These are phyloP conservation scores for Rhyacophila evoluta DNA, from an alignment of 2,888 invertebrate species.

Conservation along the genomic window DNA sequence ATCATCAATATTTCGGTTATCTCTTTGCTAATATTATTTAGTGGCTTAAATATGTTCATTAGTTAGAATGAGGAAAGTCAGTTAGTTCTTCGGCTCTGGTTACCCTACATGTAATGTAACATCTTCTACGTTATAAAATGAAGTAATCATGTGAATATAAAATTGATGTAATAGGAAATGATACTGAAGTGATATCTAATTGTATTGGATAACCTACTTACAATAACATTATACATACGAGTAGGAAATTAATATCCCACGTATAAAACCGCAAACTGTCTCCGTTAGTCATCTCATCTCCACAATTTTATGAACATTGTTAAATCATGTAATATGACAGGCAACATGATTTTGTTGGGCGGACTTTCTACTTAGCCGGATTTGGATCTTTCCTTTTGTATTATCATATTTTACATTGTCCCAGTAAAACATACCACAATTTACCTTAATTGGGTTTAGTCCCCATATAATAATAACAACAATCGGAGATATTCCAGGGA, in stretches of 20 bases:
- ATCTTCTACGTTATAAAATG: too few relatives aligned
- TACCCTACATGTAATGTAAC: too few relatives aligned
- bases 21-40: too few relatives aligned
- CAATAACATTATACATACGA: too few relatives aligned
- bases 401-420: not conserved
- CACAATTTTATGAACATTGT: not conserved
- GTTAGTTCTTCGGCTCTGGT: too few relatives aligned
- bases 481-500: too few relatives aligned
- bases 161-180: conserved; percentile 1
- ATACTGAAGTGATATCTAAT: not conserved
- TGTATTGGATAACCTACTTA: not conserved
- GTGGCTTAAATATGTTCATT: too few relatives aligned
- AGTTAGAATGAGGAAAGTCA: too few relatives aligned
- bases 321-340: not conserved
- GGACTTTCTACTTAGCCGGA: not conserved
- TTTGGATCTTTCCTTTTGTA: not conserved
- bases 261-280: not conserved
- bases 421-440: not conserved
- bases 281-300: not conserved
- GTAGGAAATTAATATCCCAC: not conserved
- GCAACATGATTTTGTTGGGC: not conserved
- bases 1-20: too few relatives aligned
- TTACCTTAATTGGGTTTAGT: not conserved
- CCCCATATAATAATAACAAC: too few relatives aligned
- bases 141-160: too few relatives aligned